phyloP scores from a whole-genome alignment of 2,888 invertebrate species.

The Cephus sareptanus region DNA sequence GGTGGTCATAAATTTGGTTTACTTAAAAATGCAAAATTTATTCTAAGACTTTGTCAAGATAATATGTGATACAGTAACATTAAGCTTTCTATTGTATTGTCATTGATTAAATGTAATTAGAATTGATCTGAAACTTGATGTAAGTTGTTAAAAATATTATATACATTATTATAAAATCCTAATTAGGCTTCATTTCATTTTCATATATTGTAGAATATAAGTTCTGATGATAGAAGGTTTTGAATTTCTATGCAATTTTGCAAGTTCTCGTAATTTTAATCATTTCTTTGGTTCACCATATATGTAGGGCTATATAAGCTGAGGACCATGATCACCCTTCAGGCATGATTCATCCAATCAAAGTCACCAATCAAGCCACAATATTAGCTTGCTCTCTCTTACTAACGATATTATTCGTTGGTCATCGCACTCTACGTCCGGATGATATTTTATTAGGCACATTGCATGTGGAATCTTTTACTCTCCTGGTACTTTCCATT shows the following conservation, averaged over 20 bases:
- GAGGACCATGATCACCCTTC: slow-evolving; percentile 26
- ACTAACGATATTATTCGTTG: slow-evolving; percentile 1
- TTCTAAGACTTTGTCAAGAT: neutral
- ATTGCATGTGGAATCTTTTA: slow-evolving; percentile 30
- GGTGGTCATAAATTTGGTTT: neutral
- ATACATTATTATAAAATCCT: neutral
- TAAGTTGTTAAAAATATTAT: neutral
- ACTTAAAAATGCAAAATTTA: neutral
- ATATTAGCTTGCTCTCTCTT: slow-evolving; percentile 11
- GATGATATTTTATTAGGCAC: slow-evolving; percentile 33
- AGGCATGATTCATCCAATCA: slow-evolving; percentile 35
- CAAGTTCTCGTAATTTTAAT: neutral
- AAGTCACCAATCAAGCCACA: slow-evolving; percentile 31
- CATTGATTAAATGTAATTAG: neutral
- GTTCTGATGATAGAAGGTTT: neutral
- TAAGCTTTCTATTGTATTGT: neutral
- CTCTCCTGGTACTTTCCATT: slow-evolving; percentile 35
- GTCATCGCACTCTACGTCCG: slow-evolving; percentile 25
- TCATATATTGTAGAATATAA: neutral
- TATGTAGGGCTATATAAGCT: slow-evolving; percentile 11
- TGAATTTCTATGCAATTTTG: neutral
- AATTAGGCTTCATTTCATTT: neutral
- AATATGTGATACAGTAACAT: neutral
- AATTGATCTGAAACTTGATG: neutral
- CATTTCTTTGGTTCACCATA: neutral